Evolutionary conservation across 2,113 vertebrate species (phyloP), one percentile per base, ranked within the genome.

Genomic region (Fregetta grallaria): DNA sequence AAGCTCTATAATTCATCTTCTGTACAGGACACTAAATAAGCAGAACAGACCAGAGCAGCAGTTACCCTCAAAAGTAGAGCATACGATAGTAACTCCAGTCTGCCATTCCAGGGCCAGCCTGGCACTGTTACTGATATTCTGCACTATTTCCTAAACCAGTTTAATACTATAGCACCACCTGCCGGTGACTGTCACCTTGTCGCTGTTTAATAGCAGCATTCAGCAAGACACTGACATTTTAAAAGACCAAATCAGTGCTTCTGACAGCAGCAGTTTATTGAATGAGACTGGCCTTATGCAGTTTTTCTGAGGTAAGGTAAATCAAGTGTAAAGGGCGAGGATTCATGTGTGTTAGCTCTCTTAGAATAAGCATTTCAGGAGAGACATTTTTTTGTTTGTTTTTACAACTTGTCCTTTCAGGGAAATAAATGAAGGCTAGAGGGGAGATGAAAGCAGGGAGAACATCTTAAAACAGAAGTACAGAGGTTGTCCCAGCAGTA

Each of bases 191-290:
- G 77, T 79, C 89, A 86, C 75, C 27, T 38, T 94, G 67, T 93
- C 74, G 22, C 75, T 36, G 3, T 79, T 92, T 81, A 86, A 73
- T 75, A 62, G 53, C 84, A 62, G 40, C 38, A 25, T 81, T 94
- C 44, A 61, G 26, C 65, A 50, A 85, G 80, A 74, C 55, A 58
- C 19, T 45, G 77, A 49, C 45, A 11, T 82, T 73, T 91, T 63
- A 49, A 90, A 96, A 96, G 83, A 78, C 44, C 66, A 77, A 65
- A 49, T 44, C 55, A 61, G 58, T n/a, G 36, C 40, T 72, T 66
- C 62, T 91, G 91, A 89, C 86, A 86, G 78, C 62, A 91, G 18
- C 34, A 40, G 80, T 74, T 92, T 92, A 70, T 91, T 94, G 90
- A 86, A 63, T 86, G 85, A 87, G 81, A 15, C 88, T 23, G 84